Evolutionary conservation across 1,140 invertebrate species (phyloP).

Genomic region (Zophobas morio): DNA sequence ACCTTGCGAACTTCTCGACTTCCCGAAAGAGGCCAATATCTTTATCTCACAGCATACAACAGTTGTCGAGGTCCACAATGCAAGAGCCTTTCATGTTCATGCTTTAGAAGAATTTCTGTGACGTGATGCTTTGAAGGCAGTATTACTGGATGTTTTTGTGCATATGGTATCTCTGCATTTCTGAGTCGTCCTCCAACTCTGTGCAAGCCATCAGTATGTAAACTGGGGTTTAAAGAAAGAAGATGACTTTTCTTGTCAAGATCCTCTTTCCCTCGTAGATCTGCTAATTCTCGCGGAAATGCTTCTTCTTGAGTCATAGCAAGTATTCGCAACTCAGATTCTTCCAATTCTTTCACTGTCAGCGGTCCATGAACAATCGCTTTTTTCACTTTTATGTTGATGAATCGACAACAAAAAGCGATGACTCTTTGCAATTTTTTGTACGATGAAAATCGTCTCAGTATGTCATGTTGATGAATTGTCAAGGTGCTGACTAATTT

Average conservation of each 20-base stretch:
- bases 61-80: slow-evolving; percentile 40
- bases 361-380: no score
- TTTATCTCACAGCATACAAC: slow-evolving; percentile 44
- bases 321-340: no score
- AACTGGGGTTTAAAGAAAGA: slow-evolving; percentile 53
- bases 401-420: no score
- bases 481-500: no score
- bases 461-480: no score
- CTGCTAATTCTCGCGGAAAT: slow-evolving; percentile 40
- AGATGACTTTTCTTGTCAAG: slow-evolving; percentile 39
- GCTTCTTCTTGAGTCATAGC: slow-evolving; percentile 33
- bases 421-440: no score
- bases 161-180: slow-evolving; percentile 48
- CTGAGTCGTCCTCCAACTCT: slow-evolving; percentile 60
- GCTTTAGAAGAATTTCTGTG: slow-evolving; percentile 48
- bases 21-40: slow-evolving; percentile 53
- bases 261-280: slow-evolving; percentile 25
- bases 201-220: slow-evolving; percentile 55
- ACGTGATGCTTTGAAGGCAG: slow-evolving; percentile 48
- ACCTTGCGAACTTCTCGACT: slow-evolving; percentile 49
- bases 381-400: no score
- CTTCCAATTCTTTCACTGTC: no score
- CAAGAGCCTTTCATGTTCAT: slow-evolving; percentile 47
- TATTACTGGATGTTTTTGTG: slow-evolving; percentile 55
- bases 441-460: no score